Base-by-base conservation (phyloP, 1,140 invertebrate genomes). In the Hormaphis cornu region DNA sequence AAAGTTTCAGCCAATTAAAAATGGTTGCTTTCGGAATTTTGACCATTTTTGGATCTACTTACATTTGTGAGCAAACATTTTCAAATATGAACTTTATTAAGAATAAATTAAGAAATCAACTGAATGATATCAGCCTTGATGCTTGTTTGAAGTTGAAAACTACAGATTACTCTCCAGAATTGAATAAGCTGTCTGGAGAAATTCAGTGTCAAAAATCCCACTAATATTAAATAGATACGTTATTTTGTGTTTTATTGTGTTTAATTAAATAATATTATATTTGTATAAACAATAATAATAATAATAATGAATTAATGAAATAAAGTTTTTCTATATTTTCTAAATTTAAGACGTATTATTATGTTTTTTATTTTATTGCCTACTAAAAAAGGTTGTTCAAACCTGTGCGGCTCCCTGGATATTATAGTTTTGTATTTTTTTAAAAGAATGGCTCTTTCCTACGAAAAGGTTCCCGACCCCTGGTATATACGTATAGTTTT, bases 61-160 rank as follows among this genome's bases (percentile, higher is more conserved):
- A 71, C 18, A 22, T 24, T 7, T 71, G 30, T 71, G 50, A 71
- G 28, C 48, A 28, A 40, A 66, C 26, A 30, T 71, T 71, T 71
- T 71, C 70, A 30, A 71, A 66, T 69, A 59, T 71, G 56, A 71
- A 71, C 18, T 71, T 4, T 56, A 37, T 61, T 40, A 71, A 66
- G 44, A 46, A 42, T n/a, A 66, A 71, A 54, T 71, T 52, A 28
- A 52, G 59, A 66, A 48, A 9, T 14, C 46, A 48, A 24, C 46
- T 48, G 20, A 48, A 24, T 37, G 35, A 37, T 48, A 48, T 48
- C 20, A 48, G 46, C 46, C 18, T 48, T 48, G 46, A 22, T 24
- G 20, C 20, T 48, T 48, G 46, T 48, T 48, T 48, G 20, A 24
- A 48, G 46, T 48, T 48, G 46, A 48, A 48, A 48, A 48, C 20